These are phyloP conservation scores for Bactericera cockerelli DNA, from an alignment of 1,140 invertebrate genomes.

Conservation along the genomic window DNA sequence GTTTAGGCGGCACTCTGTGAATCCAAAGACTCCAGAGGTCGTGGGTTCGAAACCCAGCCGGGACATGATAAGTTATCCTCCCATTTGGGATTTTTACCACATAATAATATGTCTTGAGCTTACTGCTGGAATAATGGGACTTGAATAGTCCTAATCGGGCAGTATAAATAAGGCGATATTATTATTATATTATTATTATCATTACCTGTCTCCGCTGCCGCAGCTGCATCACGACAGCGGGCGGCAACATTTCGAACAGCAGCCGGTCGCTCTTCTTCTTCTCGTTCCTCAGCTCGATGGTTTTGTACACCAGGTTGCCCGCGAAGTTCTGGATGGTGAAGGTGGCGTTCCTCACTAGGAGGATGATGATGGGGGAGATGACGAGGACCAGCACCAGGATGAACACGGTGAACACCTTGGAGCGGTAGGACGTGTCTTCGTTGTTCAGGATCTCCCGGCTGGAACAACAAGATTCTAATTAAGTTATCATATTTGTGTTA, in stretches of 20 bases:
- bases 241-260: constrained; percentile 33
- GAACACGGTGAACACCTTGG: not conserved
- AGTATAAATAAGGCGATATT: too few relatives aligned
- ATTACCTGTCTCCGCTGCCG: constrained; percentile 30
- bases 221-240: constrained; percentile 31
- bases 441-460: not conserved
- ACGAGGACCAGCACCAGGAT: constrained; percentile 31
- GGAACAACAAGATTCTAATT: too few relatives aligned
- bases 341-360: constrained; percentile 34
- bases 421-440: not conserved
- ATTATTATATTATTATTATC: too few relatives aligned
- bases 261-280: constrained; percentile 33
- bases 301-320: constrained; percentile 24
- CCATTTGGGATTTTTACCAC: too few relatives aligned
- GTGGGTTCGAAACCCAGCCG: too few relatives aligned
- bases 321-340: constrained; percentile 33
- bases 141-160: too few relatives aligned
- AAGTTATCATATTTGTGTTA: too few relatives aligned
- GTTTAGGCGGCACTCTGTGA: too few relatives aligned
- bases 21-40: too few relatives aligned
- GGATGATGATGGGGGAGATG: constrained; percentile 34
- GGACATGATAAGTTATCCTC: too few relatives aligned
- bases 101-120: too few relatives aligned
- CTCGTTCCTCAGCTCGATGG: constrained; percentile 30
- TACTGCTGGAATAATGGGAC: too few relatives aligned